Percentiles rank a stretch among this genome's conserved stretches.
phyloP scores from a whole-genome alignment of 2,113 vertebrate genomes.

The Poeciliopsis prolifica region DNA sequence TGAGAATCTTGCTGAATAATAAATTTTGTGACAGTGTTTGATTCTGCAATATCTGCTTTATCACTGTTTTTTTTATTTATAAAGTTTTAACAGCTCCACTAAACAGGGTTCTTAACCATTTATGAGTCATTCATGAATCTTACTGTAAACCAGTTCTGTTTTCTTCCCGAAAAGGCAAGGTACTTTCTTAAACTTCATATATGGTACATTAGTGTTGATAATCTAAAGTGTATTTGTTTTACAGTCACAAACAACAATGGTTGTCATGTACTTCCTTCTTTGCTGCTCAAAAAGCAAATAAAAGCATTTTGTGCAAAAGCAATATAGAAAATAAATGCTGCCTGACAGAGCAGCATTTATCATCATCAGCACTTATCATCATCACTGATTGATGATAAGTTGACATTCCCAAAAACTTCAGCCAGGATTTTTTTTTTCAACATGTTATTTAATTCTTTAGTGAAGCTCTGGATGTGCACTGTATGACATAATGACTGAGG shows the following conservation, averaged over 20 bases:
- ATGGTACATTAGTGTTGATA: background rate
- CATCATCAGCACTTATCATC: too few species aligned
- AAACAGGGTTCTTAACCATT: background rate
- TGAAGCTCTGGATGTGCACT: background rate
- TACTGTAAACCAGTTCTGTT: background rate
- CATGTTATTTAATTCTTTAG: background rate
- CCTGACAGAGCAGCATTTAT: background rate
- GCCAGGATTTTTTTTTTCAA: background rate
- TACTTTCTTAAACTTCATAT: background rate
- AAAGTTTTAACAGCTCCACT: background rate
- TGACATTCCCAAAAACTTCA: conserved; percentile 4
- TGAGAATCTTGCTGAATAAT: too few species aligned
- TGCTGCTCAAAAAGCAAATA: background rate
- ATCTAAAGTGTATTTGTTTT: background rate
- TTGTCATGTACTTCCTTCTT: background rate
- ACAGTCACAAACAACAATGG: background rate
- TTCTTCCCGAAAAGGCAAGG: background rate
- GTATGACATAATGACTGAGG: background rate
- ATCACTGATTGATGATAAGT: background rate
- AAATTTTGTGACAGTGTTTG: background rate
- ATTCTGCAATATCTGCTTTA: background rate
- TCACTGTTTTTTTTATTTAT: background rate
- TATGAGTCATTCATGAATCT: background rate
- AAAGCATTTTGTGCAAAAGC: background rate
- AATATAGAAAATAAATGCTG: background rate